Evolutionary conservation across 1,140 invertebrate genomes (phyloP).

Genomic region (Sycophaga agraensis): DNA sequence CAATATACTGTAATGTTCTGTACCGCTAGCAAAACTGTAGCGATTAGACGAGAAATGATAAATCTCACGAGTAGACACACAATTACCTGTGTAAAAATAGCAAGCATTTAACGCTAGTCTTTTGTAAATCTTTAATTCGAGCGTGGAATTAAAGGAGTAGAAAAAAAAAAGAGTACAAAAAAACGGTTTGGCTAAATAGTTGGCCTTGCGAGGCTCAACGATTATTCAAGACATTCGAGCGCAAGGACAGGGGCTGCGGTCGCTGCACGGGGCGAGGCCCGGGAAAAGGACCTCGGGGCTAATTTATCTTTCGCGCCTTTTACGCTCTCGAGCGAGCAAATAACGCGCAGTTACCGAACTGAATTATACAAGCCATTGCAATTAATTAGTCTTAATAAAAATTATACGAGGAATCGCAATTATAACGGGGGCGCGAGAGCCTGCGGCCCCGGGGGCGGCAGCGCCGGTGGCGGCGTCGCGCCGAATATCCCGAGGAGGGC

Average conservation of each 20-base stretch:
- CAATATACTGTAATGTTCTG: constrained; percentile 25
- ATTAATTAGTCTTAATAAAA: constrained; percentile 60
- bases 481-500: constrained; percentile 49
- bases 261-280: constrained; percentile 2
- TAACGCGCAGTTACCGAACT: constrained; percentile 35
- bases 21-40: no score
- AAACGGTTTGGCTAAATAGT: no score
- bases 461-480: constrained; percentile 44
- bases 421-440: no score
- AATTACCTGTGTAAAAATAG: no score
- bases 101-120: no score
- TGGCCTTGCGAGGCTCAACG: no score
- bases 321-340: constrained; percentile 21
- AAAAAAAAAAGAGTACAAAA: no score
- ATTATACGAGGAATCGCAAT: constrained; percentile 54
- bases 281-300: constrained; percentile 9
- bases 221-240: neutral
- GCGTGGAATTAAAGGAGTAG: no score
- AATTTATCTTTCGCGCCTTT: constrained; percentile 40
- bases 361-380: constrained; percentile 54
- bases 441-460: constrained; percentile 32
- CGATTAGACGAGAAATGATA: no score
- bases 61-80: no score
- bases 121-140: no score
- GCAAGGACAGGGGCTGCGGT: constrained; percentile 15